Conservation (phyloP, 1,140 invertebrate species). For the Proctacanthus coquilletti region DNA sequence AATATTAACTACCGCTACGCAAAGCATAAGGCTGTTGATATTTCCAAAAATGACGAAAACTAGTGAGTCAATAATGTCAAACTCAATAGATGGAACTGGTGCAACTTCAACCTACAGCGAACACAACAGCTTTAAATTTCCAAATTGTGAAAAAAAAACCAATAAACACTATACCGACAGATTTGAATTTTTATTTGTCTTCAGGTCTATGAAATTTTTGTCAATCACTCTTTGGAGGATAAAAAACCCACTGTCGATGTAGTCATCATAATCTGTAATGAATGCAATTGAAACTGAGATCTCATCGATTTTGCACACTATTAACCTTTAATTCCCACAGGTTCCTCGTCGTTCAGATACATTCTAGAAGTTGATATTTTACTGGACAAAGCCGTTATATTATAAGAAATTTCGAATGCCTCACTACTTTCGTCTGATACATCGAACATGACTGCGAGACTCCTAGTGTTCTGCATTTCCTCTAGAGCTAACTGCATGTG, state of each 20-base stretch:
- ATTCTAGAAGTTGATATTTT: too few species aligned
- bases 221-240: constrained; percentile 18
- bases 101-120: constrained; percentile 15
- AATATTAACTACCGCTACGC: constrained; percentile 17
- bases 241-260: constrained; percentile 18
- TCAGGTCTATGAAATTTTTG: constrained; percentile 16
- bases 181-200: constrained; percentile 1
- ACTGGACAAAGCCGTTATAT: too few species aligned
- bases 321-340: neutral
- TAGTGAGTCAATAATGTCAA: constrained; percentile 12
- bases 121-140: too few species aligned
- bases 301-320: neutral
- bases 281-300: neutral
- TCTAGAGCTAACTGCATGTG: constrained; percentile 20
- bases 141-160: constrained; percentile 7
- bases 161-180: neutral
- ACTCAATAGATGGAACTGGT: constrained; percentile 17
- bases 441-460: constrained; percentile 15
- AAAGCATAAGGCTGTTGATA: constrained; percentile 16
- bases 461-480: constrained; percentile 14
- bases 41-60: constrained; percentile 16
- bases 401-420: too few species aligned
- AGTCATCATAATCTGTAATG: constrained; percentile 20
- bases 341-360: neutral
- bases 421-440: constrained; percentile 6